Base-by-base conservation (phyloP, 2,797 vertebrate genomes). In the Sebastes itinus region DNA sequence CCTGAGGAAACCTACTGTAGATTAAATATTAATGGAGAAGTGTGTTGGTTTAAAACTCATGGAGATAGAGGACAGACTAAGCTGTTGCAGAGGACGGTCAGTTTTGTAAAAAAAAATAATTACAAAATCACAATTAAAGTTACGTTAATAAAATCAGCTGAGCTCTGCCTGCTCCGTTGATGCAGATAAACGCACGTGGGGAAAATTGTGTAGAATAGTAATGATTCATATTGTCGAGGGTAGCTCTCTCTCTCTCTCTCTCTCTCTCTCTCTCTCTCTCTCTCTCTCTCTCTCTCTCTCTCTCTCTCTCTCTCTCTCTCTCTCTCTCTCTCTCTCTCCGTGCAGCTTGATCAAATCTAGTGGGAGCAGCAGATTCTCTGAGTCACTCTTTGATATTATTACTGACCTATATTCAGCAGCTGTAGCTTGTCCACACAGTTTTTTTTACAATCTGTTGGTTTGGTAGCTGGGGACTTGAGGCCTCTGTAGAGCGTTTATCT, bases 331-430 rank as follows among this genome's bases (percentile, higher is more conserved):
- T 30, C 18, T 63, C 32, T 56, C 14, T 77, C 10, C 25, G 18
- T 78, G 72, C 46, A 46, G 64, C 35, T 69, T 77, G 54, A 81
- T 83, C 42, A 80, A 65, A 75, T 83, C 74, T 67, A 65, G 68
- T 75, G 77, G 84, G 84, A 87, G 74, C 56, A 52, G 49, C 58
- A 81, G 79, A 81, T 84, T 78, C 78, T 83, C 74, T 75, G 81
- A 88, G 54, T 91, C 88, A 88, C 5, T 5, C 75, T 75, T 83
- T 88, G 10, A 86, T 91, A 81, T 88, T 75, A 86, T 88, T 77
- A 69, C 89, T 90, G 92, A 89, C 88, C 92, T 82, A 92, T 77
- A 92, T 91, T 85, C 71, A 87, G 83, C 88, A 89, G 87, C 89
- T 89, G 87, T 58, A 76, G 77, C 67, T 25, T 52, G 80, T 89